Percentiles rank a stretch among this genome's conserved stretches.
phyloP scores from a whole-genome alignment of 2,113 vertebrate genomes.

The Apistogramma diplotaenia region DNA sequence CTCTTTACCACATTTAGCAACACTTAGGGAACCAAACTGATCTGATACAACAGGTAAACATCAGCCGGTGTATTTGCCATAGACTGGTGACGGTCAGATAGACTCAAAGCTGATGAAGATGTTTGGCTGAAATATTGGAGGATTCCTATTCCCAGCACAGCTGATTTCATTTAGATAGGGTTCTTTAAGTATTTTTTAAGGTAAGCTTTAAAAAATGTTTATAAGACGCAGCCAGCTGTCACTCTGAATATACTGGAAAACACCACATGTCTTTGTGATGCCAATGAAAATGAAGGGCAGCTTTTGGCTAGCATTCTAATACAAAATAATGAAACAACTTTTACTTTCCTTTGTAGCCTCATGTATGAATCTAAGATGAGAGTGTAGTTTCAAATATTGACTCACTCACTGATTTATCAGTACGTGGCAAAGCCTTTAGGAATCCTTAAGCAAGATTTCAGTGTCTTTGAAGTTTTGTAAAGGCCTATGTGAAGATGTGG shows the following conservation, averaged over 20 bases:
- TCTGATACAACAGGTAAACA: neutral
- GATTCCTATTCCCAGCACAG: neutral
- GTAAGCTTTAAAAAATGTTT: neutral
- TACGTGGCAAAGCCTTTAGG: conserved; percentile 47
- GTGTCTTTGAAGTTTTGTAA: conserved; percentile 46
- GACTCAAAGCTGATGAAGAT: neutral
- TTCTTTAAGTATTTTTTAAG: neutral
- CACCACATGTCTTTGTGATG: neutral
- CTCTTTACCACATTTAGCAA: neutral
- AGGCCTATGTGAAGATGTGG: conserved; percentile 23
- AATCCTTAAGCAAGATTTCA: conserved; percentile 49
- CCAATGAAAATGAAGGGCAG: neutral
- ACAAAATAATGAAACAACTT: conserved; percentile 1
- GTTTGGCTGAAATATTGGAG: neutral
- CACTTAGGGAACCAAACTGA: neutral
- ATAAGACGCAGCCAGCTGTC: neutral
- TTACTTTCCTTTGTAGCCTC: conserved; percentile 4
- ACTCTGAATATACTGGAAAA: neutral
- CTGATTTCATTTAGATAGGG: neutral
- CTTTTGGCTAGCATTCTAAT: neutral
- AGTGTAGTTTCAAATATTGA: conserved; percentile 51
- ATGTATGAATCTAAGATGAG: neutral
- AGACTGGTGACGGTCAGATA: neutral
- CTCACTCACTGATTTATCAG: conserved; percentile 49
- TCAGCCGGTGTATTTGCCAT: neutral